Base-by-base conservation (phyloP, 2,888 invertebrate species). In the Phalera bucephala region DNA sequence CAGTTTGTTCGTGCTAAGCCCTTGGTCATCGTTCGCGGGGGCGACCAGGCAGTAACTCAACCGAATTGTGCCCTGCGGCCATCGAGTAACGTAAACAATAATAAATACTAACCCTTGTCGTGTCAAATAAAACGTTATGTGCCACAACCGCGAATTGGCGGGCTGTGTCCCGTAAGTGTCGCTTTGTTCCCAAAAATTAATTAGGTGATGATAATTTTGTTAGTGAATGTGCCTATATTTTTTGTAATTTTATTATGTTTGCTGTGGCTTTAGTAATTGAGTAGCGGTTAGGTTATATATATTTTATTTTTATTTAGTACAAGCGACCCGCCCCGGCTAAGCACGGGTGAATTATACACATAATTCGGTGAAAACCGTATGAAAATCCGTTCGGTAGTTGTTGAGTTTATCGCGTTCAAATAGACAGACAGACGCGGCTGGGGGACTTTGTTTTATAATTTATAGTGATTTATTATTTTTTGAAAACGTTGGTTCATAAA, bases 1-100 rank as follows among this genome's bases (percentile, higher is more conserved):
- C n/a, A n/a, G n/a, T n/a, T n/a, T n/a, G n/a, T n/a, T n/a, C n/a
- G n/a, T n/a, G n/a, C n/a, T n/a, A n/a, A n/a, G 28, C 13, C 12
- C 10, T 2, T 13, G n/a, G 13, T 28, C 15, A 15, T 1, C 2
- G 15, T 14, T 5, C 28, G 15, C 40, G 66, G 72, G 80, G 79
- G 72, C 76, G 80, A 79, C 80, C 80, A 64, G 54, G 69, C 67
- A 55, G 82, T 87, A 86, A 85, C 70, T 86, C 83, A 86, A 64
- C 78, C 46, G 69, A 80, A 86, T 81, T 75, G 80, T 71, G 72
- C 85, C 87, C 83, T 59, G 63, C 70, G 80, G 85, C 76, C 56
- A 60, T 59, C 60, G 57, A 57, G 61, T 61, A 63, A 65, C 67
- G 72, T 68, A 72, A 73, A 78, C 75, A 76, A 77, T 75, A 71